Percentiles rank a stretch among this genome's conserved stretches.
phyloP scores from a whole-genome alignment of 1,140 invertebrate genomes.

The Drosophila ambigua region DNA sequence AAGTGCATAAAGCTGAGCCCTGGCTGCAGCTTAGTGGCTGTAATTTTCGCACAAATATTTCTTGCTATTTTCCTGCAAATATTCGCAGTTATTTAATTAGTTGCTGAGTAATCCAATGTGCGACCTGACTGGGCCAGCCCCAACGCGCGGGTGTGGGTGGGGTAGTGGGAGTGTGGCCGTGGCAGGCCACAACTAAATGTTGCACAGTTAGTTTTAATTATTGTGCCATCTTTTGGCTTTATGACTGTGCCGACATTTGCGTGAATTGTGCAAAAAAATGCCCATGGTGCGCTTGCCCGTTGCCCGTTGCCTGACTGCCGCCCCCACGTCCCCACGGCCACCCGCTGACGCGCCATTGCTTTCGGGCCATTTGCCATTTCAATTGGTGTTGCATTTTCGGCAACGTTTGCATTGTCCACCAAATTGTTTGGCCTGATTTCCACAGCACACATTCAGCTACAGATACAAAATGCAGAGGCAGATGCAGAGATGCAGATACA shows the following conservation, averaged over 20 bases:
- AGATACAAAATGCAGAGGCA: background rate
- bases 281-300: background rate
- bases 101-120: no score
- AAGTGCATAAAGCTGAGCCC: no score
- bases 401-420: slow-evolving; percentile 40
- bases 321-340: no score
- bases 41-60: no score
- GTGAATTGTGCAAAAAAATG: slow-evolving; percentile 40
- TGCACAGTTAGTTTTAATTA: slow-evolving; percentile 66
- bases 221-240: slow-evolving; percentile 64
- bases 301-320: background rate
- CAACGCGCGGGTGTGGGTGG: no score
- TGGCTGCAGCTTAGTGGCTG: no score
- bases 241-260: slow-evolving; percentile 64
- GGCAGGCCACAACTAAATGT: slow-evolving; percentile 25
- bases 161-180: no score
- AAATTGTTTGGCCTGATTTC: slow-evolving; percentile 53
- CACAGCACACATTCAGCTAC: background rate
- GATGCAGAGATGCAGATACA: slow-evolving; percentile 1
- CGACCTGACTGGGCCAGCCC: no score
- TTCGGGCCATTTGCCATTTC: slow-evolving; percentile 63
- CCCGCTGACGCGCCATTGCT: background rate
- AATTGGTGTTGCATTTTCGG: slow-evolving; percentile 69
- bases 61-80: no score
- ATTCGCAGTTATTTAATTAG: no score